These are phyloP conservation scores for Drosophila repletoides DNA, from an alignment of 1,140 invertebrate species.

Conservation along the genomic window DNA sequence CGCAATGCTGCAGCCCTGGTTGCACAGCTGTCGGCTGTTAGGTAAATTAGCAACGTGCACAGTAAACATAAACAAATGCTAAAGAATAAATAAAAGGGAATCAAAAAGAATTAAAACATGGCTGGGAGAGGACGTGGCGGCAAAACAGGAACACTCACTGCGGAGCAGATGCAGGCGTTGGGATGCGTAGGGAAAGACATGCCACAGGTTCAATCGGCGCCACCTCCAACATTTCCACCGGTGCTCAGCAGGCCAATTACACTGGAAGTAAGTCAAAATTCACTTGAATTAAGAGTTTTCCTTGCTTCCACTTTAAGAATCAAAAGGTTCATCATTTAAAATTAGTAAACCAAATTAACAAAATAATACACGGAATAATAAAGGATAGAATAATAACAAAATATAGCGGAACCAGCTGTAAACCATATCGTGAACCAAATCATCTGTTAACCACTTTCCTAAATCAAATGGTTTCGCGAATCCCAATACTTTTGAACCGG, in stretches of 20 bases:
- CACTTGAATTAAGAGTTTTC: neutral
- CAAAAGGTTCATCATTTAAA: too few species aligned
- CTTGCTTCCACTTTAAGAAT: too few species aligned
- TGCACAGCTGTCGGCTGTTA: constrained; percentile 27
- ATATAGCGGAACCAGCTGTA: too few species aligned
- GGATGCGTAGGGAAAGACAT: constrained; percentile 86
- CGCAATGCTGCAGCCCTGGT: constrained; percentile 6
- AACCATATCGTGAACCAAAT: too few species aligned
- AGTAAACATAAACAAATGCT: constrained; percentile 21
- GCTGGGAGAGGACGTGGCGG: constrained; percentile 83
- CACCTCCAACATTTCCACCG: constrained; percentile 87
- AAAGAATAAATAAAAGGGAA: neutral
- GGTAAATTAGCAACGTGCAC: constrained; percentile 42
- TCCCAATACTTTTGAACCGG: too few species aligned
- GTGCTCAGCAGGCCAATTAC: constrained; percentile 85
- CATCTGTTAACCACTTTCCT: too few species aligned
- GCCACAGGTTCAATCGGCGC: constrained; percentile 85
- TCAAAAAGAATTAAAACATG: constrained; percentile 34
- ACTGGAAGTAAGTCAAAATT: constrained; percentile 68
- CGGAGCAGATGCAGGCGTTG: constrained; percentile 85
- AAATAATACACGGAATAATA: too few species aligned
- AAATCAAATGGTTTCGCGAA: too few species aligned
- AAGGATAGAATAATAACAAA: too few species aligned
- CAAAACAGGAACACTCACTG: constrained; percentile 85
- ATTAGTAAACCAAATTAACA: too few species aligned